These are phyloP conservation scores for Danionella cerebrum DNA, from an alignment of 2,113 vertebrate species.

Conservation along the genomic window DNA sequence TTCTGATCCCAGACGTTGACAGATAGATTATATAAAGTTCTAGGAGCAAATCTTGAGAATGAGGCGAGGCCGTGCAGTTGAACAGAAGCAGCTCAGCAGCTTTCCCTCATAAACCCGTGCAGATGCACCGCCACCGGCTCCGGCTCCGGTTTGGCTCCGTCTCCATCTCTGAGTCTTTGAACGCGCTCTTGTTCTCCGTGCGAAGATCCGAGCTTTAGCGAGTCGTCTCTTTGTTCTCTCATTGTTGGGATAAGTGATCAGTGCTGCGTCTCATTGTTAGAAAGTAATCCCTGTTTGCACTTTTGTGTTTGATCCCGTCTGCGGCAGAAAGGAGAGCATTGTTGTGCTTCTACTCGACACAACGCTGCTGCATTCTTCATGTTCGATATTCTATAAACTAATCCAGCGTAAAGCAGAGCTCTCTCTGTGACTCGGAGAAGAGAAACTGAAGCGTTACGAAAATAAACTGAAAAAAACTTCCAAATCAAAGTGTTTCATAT, in stretches of 20 bases:
- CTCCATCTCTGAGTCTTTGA: conserved; percentile 8
- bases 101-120: neutral
- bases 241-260: conserved; percentile 45
- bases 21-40: no score
- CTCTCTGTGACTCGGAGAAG: no score
- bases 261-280: conserved; percentile 49
- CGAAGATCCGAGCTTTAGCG: neutral
- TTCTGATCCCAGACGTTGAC: no score
- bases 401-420: no score
- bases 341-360: conserved; percentile 53
- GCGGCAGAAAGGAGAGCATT: conserved; percentile 54
- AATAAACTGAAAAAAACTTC: no score
- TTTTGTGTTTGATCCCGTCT: conserved; percentile 52
- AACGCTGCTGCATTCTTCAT: no score
- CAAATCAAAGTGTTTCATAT: no score
- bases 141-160: neutral
- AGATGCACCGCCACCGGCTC: neutral
- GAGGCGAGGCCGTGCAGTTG: no score
- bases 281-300: conserved; percentile 58
- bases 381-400: no score
- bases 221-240: conserved; percentile 35
- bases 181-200: conserved; percentile 53
- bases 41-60: no score
- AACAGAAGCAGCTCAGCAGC: no score
- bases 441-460: no score